phyloP scores from a whole-genome alignment of 2,797 vertebrate species.

The Pristis pectinata region DNA sequence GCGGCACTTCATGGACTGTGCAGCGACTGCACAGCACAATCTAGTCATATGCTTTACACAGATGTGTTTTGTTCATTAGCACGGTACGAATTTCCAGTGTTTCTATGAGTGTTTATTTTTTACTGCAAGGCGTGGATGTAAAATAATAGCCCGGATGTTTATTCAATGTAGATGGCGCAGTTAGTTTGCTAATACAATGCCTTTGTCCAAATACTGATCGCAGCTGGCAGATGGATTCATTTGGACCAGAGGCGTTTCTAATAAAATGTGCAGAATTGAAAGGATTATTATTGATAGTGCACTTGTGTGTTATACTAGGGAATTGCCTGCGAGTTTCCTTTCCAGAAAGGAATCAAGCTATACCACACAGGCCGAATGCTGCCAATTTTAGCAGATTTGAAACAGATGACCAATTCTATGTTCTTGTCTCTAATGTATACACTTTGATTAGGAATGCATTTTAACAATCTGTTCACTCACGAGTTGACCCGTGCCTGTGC shows the following conservation, averaged over 20 bases:
- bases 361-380: not conserved
- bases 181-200: not conserved
- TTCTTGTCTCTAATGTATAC: slow-evolving; percentile 1
- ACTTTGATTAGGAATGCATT: not conserved
- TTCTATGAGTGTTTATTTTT: not conserved
- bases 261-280: not conserved
- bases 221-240: not conserved
- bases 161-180: not conserved
- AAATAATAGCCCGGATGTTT: too few relatives aligned
- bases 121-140: too few relatives aligned
- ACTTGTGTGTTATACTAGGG: not conserved
- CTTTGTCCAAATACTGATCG: not conserved
- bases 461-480: not conserved
- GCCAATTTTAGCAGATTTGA: slow-evolving; percentile 30
- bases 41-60: not conserved
- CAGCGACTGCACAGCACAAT: not conserved
- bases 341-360: not conserved
- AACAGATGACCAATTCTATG: not conserved
- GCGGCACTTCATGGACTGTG: not conserved
- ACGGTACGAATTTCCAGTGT: not conserved
- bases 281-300: slow-evolving; percentile 5
- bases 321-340: not conserved
- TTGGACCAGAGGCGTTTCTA: not conserved
- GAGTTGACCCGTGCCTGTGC: not conserved
- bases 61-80: not conserved